Evolutionary conservation across 2,113 vertebrate species (phyloP), one percentile per base, ranked within the genome.

Genomic region (Sinosuthora webbiana): DNA sequence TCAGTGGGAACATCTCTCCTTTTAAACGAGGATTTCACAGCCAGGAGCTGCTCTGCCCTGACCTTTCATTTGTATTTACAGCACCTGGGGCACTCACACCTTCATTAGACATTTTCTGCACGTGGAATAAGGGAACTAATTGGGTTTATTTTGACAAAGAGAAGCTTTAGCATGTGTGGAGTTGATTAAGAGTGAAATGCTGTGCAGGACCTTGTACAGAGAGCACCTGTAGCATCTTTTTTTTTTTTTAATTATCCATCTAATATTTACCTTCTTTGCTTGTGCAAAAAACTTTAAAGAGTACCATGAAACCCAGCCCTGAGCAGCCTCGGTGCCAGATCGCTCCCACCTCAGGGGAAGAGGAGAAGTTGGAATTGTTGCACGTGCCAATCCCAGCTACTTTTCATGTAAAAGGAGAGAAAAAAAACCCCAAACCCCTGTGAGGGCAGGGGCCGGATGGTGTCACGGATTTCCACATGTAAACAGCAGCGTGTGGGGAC

Each of bases 61-160:
- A 80, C 87, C 85, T 93, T 92, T 35, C 75, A 33, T 68, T 88
- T 92, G 71, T 93, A 41, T 90, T 91, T 90, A 55, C 74, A 65
- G 87, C 65, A 87, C 70, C 3, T 6, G 53, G 90, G 84, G 53
- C 27, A 37, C 50, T 65, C 57, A 31, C 68, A 75, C 8, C 11
- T 64, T 90, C 76, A 55, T 93, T 56, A 90, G 83, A 10, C 75
- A 68, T 68, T 90, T 91, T 60, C 91, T 83, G 93, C 52, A 35
- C 55, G 71, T 50, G 63, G 75, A 93, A 67, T n/a, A 71, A 83
- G 41, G 55, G 44, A 53, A 81, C 13, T 95, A 85, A 96, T 78
- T 89, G 24, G 81, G 49, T 63, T 91, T 71, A 76, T 91, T 92
- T 37, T 5, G 21, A 19, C 37, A 76, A 80, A 83, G 64, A 80